Evolutionary conservation across 2,113 vertebrate genomes (phyloP).

Genomic region (Gorilla gorilla): DNA sequence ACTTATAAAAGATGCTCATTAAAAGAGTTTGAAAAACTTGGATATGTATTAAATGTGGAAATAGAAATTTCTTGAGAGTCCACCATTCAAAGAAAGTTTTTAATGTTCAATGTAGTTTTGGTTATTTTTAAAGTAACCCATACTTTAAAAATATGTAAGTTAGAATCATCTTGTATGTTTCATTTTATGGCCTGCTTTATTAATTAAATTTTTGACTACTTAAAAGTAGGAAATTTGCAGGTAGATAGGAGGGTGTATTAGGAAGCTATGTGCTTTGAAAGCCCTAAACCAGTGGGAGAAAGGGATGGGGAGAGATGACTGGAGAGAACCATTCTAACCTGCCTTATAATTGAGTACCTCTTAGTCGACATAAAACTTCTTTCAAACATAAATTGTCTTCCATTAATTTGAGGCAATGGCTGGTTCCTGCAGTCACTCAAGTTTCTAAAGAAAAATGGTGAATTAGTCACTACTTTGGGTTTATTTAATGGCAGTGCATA

Average conservation of each 20-base stretch:
- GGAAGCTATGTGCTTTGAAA: background rate
- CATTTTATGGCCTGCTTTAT: constrained; percentile 20
- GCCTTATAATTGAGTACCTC: background rate
- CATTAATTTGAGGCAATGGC: background rate
- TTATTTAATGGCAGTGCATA: background rate
- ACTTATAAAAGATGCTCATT: background rate
- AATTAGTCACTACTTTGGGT: background rate
- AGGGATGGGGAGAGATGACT: background rate
- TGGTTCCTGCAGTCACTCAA: background rate
- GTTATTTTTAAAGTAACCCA: background rate
- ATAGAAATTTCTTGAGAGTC: background rate
- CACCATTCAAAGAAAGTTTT: background rate
- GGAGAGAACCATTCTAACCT: background rate
- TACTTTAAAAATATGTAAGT: background rate
- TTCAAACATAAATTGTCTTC: background rate
- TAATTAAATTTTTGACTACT: background rate
- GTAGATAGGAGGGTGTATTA: background rate
- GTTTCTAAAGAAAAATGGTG: constrained; percentile 30
- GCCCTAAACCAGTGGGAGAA: background rate
- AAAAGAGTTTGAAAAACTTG: constrained; percentile 38
- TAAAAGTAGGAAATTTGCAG: background rate
- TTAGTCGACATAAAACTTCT: background rate
- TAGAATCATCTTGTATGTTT: background rate
- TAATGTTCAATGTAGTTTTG: background rate
- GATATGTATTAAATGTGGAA: background rate